Evolutionary conservation across 2,113 vertebrate genomes (phyloP).

Genomic region (Pseudorasbora parva): DNA sequence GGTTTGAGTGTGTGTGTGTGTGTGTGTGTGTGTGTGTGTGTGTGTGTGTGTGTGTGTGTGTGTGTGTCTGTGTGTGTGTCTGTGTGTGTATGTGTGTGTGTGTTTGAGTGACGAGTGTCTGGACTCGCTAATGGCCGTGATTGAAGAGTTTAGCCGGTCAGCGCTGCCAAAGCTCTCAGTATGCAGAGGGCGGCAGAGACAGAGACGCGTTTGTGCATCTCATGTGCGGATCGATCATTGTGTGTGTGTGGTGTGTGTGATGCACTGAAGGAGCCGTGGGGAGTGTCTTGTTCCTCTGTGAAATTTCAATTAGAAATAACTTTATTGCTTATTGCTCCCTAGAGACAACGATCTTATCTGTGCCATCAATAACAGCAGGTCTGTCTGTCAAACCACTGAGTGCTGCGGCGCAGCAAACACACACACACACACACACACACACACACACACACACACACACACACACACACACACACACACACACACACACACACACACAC

Average conservation of each 20-base stretch:
- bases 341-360: conserved; percentile 69
- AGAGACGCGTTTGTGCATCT: conserved; percentile 9
- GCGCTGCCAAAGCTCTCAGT: background rate
- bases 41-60: too few species aligned
- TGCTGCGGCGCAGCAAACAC: background rate
- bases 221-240: conserved; percentile 42
- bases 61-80: too few species aligned
- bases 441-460: background rate
- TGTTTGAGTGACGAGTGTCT: background rate
- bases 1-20: too few species aligned
- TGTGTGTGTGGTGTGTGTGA: conserved; percentile 32
- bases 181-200: background rate
- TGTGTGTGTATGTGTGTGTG: too few species aligned
- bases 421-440: background rate
- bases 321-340: conserved; percentile 68
- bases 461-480: background rate
- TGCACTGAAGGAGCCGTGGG: conserved; percentile 2
- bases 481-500: background rate
- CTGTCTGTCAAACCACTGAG: conserved; percentile 63
- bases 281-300: conserved; percentile 55
- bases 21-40: too few species aligned
- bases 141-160: background rate
- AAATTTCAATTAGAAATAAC: conserved; percentile 76
- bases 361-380: conserved; percentile 72
- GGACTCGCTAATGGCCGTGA: background rate